phyloP scores from a whole-genome alignment of 2,113 vertebrate species.

The Hyaena hyaena region DNA sequence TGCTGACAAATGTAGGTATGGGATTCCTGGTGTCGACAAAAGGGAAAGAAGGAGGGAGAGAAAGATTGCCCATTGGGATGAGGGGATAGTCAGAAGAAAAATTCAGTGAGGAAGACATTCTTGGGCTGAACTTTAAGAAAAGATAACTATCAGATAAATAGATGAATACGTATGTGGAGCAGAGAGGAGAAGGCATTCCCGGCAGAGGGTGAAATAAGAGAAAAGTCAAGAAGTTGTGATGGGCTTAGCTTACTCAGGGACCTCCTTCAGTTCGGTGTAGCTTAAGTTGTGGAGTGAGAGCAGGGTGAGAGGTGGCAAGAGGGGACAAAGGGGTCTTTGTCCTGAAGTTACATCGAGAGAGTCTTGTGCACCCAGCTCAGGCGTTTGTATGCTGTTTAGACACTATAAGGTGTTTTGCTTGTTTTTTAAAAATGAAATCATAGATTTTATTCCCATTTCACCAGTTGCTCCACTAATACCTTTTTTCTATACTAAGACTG shows the following conservation, averaged over 20 bases:
- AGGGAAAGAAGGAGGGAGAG: not conserved
- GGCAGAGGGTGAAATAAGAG: not conserved
- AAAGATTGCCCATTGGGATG: not conserved
- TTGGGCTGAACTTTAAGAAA: not conserved
- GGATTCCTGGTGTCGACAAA: not conserved
- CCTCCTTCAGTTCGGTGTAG: accelerated
- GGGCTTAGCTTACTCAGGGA: not conserved
- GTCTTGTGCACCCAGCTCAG: not conserved
- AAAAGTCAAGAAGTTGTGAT: not conserved
- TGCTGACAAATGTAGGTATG: not conserved
- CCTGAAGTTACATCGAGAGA: too few relatives aligned
- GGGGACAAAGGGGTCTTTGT: not conserved
- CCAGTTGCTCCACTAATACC: not conserved
- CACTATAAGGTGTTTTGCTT: not conserved
- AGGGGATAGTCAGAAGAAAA: not conserved
- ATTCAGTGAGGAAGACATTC: not conserved
- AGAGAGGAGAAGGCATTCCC: not conserved
- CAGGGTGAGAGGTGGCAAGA: accelerated
- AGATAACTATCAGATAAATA: not conserved
- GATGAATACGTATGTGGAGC: too few relatives aligned
- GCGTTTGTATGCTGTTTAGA: not conserved
- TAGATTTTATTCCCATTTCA: not conserved
- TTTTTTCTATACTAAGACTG: not conserved
- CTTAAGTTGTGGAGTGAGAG: not conserved
- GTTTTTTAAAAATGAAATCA: not conserved